A percentile compares a stretch with the other conserved stretches of the same genome.
These are phyloP conservation scores for Piprites chloris DNA, from an alignment of 2,113 vertebrate species.

Conservation along the genomic window DNA sequence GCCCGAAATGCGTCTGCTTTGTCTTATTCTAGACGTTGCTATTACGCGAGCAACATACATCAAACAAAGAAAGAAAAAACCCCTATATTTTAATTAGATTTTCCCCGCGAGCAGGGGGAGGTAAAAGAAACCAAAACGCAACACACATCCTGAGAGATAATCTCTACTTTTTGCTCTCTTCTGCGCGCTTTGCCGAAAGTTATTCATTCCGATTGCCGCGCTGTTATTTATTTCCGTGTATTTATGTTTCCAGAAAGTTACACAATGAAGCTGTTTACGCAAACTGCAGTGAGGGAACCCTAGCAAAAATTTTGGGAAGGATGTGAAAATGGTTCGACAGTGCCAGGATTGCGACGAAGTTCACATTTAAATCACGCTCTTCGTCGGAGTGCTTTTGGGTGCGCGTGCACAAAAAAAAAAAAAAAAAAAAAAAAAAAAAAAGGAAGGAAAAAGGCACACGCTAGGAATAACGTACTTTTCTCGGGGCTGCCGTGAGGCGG, in stretches of 20 bases:
- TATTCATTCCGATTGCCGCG: neutral
- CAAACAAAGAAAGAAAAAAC: neutral
- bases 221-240: neutral
- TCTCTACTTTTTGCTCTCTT: neutral
- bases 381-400: neutral
- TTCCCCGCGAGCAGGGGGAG: neutral
- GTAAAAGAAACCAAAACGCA: too few relatives aligned
- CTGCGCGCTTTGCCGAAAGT: neutral
- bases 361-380: neutral
- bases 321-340: neutral
- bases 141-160: neutral
- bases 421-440: too few relatives aligned
- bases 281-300: neutral
- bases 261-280: neutral
- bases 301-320: neutral
- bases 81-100: neutral
- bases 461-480: neutral
- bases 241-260: neutral
- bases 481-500: neutral
- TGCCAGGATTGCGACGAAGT: neutral
- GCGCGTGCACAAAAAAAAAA: too few relatives aligned
- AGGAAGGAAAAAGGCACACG: fast-evolving
- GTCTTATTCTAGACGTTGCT: neutral
- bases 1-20: neutral
- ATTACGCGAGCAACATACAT: neutral